Base-by-base conservation (phyloP, 1,140 invertebrate genomes). In the Paralvinella palmiformis region DNA sequence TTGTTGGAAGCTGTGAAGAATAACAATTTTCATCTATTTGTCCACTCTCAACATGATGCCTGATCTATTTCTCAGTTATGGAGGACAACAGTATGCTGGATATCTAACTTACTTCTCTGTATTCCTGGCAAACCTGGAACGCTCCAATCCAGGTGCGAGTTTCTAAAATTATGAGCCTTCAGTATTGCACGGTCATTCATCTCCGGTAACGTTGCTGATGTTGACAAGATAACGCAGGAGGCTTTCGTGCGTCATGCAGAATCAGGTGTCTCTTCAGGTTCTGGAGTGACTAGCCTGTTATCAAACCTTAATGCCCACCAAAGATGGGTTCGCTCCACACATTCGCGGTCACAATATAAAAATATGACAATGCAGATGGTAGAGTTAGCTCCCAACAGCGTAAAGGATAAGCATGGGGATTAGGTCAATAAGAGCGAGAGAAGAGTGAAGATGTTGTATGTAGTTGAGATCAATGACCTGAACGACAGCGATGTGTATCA, bases 301-400 rank as follows among this genome's bases (percentile, higher is more conserved):
- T 67, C 60, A 33, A 41, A 56, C 1, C 67, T 60, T 63, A 20
- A 64, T 33, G 69, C n/a, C n/a, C n/a, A 72, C 41, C 66, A 68
- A 45, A 68, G 68, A 48, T 71, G 68, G 36, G 69, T 71, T 52
- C 63, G 71, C 59, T 68, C 69, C 1, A 27, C 68, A 69, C 55
- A 69, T 69, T 61, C 59, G 52, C 31, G 44, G 62, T 64, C 24
- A 69, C 66, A 59, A 37, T 33, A 20, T 48, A 41, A 35, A 41
- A 53, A 0, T 57, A 32, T n/a, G 37, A 36, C 15, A 22, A 33
- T 13, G 7, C 13, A 53, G 13, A 53, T 53, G 50, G 50, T 53
- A 10, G 22, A 53, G 7, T 13, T 53, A 22, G 13, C 22, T 20
- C 3, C 17, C 33, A 24, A 24, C 5, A 27, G 35, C 15, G 15